Evolutionary conservation across 37 sponge, comb jelly and placozoan genomes (phyloP), one percentile per base, ranked within the genome.

Genomic region (Hormiphora californensis): DNA sequence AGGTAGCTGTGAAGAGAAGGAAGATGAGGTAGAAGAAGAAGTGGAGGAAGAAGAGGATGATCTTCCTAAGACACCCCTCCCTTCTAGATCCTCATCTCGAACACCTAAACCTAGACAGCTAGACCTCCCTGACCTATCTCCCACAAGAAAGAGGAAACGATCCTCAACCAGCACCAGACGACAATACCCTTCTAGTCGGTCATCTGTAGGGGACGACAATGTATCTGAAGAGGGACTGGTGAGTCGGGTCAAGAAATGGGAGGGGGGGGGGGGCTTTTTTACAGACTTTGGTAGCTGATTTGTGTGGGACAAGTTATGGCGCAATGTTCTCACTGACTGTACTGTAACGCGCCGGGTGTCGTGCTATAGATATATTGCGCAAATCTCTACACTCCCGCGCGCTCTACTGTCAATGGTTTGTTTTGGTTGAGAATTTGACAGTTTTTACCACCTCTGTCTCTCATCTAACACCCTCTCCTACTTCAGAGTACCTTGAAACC

Each of bases 1-100:
- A 90, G 85, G 41, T 63, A 32, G 87, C 87, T 0, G 12, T 63
- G 15, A 87, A 59, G 15, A 87, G 87, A 5, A 88, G 44, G 43
- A 62, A 90, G 28, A 59, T 78, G 43, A 89, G 89, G 89, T 28
- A 89, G 91, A 15, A 4, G 87, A 21, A 81, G 61, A 32, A 44
- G 22, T 19, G 0, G 51, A 15, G 54, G 17, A 33, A 38, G 0
- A 17, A 34, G 0, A 21, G 12, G 25, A 11, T 35, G 63, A 21
- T 12, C 32, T 57, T 30, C 44, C 31, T 44, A 39, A 32, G 1
- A 39, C 85, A 3, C 54, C 40, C 28, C n/a, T 36, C 12, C 28
- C 63, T 0, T 38, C 46, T 3, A 22, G 85, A 34, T 62, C 69
- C 19, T 65, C 41, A 55, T 55, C 46, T 0, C 89, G 89, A 73